Percentiles rank a stretch among this genome's conserved stretches.
phyloP scores from a whole-genome alignment of 2,797 vertebrate genomes.

The Clarias fuscus region DNA sequence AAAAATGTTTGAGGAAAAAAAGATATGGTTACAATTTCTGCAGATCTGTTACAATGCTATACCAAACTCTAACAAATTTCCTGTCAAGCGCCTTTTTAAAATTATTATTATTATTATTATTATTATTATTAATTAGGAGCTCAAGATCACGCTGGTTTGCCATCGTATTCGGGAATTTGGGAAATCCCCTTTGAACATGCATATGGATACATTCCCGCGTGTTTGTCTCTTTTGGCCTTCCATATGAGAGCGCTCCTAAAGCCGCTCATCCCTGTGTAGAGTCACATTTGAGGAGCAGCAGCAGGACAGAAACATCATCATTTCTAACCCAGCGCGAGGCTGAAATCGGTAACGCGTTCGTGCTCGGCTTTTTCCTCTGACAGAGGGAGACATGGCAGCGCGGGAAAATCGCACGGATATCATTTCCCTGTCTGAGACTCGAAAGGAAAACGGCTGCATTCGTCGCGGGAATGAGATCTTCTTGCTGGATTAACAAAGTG shows the following conservation, averaged over 20 bases:
- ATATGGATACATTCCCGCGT: neutral
- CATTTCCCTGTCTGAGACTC: slow-evolving; percentile 19
- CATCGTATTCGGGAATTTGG: no score
- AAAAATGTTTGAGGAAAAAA: no score
- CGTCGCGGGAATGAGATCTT: slow-evolving; percentile 37
- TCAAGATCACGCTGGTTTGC: no score
- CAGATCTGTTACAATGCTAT: no score
- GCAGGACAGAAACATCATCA: slow-evolving; percentile 11
- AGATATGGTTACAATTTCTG: no score
- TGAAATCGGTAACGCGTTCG: neutral
- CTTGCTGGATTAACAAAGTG: slow-evolving; percentile 51
- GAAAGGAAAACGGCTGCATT: slow-evolving; percentile 35
- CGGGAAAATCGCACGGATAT: slow-evolving; percentile 63
- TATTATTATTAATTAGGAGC: no score
- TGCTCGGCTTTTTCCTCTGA: neutral
- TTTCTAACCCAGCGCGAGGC: neutral
- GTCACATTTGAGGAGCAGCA: slow-evolving; percentile 25
- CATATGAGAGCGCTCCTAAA: slow-evolving; percentile 32
- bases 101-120: no score
- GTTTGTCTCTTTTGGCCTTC: slow-evolving; percentile 25
- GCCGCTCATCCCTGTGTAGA: slow-evolving; percentile 19
- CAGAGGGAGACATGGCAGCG: slow-evolving; percentile 60
- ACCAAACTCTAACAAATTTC: no score
- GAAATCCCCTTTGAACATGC: neutral
- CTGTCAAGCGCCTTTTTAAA: no score